A percentile compares a stretch with the other conserved stretches of the same genome.
Evolutionary conservation across 1,140 invertebrate genomes (phyloP).

Genomic region (Berghia stephanieae): DNA sequence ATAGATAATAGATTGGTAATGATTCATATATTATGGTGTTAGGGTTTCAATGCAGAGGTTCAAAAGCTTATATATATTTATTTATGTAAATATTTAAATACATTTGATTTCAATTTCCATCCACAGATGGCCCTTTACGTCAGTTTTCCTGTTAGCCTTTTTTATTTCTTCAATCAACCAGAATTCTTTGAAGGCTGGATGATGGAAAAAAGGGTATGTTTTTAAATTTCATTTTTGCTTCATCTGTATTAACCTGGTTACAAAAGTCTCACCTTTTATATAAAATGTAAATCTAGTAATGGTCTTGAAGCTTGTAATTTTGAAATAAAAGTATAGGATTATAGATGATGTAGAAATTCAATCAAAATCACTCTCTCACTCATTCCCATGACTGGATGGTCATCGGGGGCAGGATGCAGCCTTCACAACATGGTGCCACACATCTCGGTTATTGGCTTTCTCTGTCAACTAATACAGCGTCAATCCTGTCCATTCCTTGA

Average conservation of each 20-base stretch:
- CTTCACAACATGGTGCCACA: too few relatives aligned
- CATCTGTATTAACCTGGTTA: neutral
- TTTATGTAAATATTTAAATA: too few relatives aligned
- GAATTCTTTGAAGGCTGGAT: constrained; percentile 83
- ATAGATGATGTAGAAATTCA: neutral
- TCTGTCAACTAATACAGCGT: too few relatives aligned
- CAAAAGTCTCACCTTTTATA: neutral
- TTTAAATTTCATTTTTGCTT: neutral
- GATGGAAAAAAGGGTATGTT: constrained; percentile 72
- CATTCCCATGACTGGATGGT: too few relatives aligned
- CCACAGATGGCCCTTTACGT: constrained; percentile 82
- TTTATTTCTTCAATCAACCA: constrained; percentile 87
- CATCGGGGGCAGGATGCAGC: too few relatives aligned
- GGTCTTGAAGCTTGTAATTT: neutral
- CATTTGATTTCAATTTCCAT: too few relatives aligned
- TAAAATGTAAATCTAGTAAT: neutral
- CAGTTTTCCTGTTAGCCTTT: constrained; percentile 82
- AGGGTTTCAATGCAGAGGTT: too few relatives aligned
- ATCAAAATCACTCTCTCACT: neutral
- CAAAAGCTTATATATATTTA: too few relatives aligned
- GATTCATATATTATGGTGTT: too few relatives aligned
- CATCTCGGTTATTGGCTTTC: too few relatives aligned
- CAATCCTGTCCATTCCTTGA: too few relatives aligned
- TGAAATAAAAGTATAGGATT: neutral
- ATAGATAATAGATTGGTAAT: too few relatives aligned